Conservation (phyloP, 2,888 invertebrate genomes). For the Thera britannica region DNA sequence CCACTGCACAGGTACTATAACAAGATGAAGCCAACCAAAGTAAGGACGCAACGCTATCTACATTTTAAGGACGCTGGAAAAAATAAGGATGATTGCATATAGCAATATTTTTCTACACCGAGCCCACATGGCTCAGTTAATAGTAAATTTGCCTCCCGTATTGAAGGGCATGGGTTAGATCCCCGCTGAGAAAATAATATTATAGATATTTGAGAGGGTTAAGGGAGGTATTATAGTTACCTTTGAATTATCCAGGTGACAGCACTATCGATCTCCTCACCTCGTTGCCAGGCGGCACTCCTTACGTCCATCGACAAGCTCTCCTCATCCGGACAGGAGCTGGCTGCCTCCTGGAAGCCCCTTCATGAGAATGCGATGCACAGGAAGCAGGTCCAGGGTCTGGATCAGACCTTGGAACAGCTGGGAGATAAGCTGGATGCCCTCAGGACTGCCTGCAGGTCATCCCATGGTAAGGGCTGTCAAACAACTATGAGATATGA, state of each 20-base stretch:
- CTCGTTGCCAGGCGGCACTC: slow-evolving; percentile 47
- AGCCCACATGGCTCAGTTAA: no score
- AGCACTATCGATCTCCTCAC: slow-evolving; percentile 44
- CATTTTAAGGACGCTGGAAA: no score
- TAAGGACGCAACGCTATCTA: no score
- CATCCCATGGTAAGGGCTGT: slow-evolving; percentile 14
- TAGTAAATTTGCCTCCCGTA: no score
- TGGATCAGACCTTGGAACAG: slow-evolving; percentile 33
- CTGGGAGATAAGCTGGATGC: slow-evolving; percentile 44
- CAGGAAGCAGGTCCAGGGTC: slow-evolving; percentile 36
- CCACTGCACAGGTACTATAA: slow-evolving; percentile 50
- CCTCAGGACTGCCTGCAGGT: slow-evolving; percentile 35
- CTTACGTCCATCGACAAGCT: slow-evolving; percentile 42
- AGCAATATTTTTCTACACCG: no score
- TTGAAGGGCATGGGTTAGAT: no score
- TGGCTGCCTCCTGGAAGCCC: slow-evolving; percentile 39
- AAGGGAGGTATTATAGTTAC: neutral
- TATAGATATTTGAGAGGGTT: neutral
- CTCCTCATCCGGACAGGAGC: slow-evolving; percentile 36
- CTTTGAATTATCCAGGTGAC: slow-evolving; percentile 46
- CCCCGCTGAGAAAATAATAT: neutral
- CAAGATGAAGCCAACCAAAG: slow-evolving; percentile 32
- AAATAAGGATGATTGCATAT: no score
- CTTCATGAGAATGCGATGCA: slow-evolving; percentile 28
- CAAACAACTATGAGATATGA: no score